phyloP scores from a whole-genome alignment of 2,797 vertebrate genomes.

The Halcyon badia region DNA sequence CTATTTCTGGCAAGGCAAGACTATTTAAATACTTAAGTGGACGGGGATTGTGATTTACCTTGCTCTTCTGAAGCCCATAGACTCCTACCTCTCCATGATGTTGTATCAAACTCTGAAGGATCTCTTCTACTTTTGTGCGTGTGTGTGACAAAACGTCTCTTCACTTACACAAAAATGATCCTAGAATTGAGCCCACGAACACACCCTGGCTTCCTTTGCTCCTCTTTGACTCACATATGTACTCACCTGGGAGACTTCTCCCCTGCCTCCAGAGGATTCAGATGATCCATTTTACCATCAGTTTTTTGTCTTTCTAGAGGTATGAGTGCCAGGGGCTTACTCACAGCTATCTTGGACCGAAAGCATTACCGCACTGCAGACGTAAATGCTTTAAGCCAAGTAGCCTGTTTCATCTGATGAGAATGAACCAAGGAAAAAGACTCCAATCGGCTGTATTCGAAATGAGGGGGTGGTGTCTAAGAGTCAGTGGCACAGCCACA shows the following conservation, averaged over 20 bases:
- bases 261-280: background rate
- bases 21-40: background rate
- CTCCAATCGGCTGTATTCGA: accelerated
- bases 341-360: background rate
- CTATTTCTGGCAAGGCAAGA: background rate
- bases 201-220: accelerated
- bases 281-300: background rate
- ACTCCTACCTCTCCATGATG: background rate
- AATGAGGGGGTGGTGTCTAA: background rate
- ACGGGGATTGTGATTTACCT: background rate
- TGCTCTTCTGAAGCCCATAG: background rate
- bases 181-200: background rate
- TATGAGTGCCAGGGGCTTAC: background rate
- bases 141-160: background rate
- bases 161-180: background rate
- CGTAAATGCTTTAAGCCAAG: background rate
- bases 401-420: background rate
- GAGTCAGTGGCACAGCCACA: background rate
- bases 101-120: background rate
- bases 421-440: background rate
- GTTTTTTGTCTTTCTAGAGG: background rate
- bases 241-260: background rate
- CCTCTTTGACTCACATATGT: background rate
- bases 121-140: background rate
- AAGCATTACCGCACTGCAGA: background rate